Base-by-base conservation (phyloP, 2,888 invertebrate genomes). In the Cyclophora albipunctata region DNA sequence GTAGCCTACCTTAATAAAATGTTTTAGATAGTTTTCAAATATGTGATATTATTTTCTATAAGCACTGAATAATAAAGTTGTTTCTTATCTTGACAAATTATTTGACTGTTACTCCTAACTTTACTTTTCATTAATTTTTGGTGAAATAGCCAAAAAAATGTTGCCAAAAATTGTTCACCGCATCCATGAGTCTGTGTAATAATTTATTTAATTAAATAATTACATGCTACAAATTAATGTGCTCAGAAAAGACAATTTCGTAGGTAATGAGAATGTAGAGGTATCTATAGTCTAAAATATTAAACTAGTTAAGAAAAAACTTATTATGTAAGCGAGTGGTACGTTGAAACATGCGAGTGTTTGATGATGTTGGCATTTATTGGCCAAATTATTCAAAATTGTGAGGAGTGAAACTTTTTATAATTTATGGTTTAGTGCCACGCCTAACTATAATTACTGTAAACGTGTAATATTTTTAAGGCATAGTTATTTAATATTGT, bases 181-280 rank as follows among this genome's bases (percentile, higher is more conserved):
- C 79, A 77, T 84, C 78, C 81, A 75, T 71, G 50, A 58, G 58
- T 67, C 55, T 66, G 64, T 59, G 60, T 61, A 57, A 65, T 58
- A 64, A 66, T 70, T 62, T 20, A 20, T 20, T 20, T 20, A 20
- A 64, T 64, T 64, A 54, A 59, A 50, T 55, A 54, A 60, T 54
- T 59, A 65, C 64, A 61, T 64, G 68, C 63, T 69, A 66, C 66
- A 67, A 70, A 68, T 66, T 66, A 52, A 63, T 73, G 71, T 84
- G 86, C 87, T 87, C 85, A 85, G 75, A 82, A 86, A 86, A 85
- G 86, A 85, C 85, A 86, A 83, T 77, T 76, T 72, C 70, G 63
- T 75, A 75, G 59, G 54, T 67, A 62, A 66, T 66, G 68, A 71
- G 64, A 62, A 68, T 67, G 66, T 79, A 78, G 68, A 69, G 60